Evolutionary conservation across 2,888 invertebrate genomes (phyloP).

Genomic region (Sisyra terminalis): DNA sequence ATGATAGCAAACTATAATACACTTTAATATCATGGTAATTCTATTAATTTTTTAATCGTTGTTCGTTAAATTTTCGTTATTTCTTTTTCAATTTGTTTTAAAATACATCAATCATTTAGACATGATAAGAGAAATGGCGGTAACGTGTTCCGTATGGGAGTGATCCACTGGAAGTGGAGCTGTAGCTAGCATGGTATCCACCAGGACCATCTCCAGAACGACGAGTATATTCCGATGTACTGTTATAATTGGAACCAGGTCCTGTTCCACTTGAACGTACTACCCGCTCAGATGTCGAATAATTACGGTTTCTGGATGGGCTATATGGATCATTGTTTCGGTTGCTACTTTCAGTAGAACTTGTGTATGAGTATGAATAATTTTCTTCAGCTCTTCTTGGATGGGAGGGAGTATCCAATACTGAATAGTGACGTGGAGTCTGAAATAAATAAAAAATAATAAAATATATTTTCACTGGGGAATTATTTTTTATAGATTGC

Average conservation of each 20-base stretch:
- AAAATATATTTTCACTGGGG: background rate
- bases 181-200: conserved; percentile 62
- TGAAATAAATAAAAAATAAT: conserved; percentile 36
- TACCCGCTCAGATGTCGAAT: conserved; percentile 53
- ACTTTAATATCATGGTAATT: too few relatives aligned
- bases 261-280: conserved; percentile 48
- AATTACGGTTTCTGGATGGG: conserved; percentile 41
- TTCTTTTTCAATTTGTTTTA: background rate
- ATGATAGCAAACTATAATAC: too few relatives aligned
- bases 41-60: too few relatives aligned
- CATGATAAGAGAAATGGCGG: conserved; percentile 77
- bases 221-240: conserved; percentile 56
- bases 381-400: conserved; percentile 59
- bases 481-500: background rate
- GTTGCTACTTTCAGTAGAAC: conserved; percentile 34
- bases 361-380: conserved; percentile 71
- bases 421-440: conserved; percentile 80
- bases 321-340: conserved; percentile 38
- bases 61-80: too few relatives aligned
- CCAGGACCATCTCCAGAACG: conserved; percentile 56
- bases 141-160: conserved; percentile 69
- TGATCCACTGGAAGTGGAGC: conserved; percentile 59
- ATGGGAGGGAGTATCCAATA: conserved; percentile 55
- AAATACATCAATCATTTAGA: conserved; percentile 35
- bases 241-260: conserved; percentile 45